Conservation (phyloP, 2,888 invertebrate genomes). For the Archips xylosteana region DNA sequence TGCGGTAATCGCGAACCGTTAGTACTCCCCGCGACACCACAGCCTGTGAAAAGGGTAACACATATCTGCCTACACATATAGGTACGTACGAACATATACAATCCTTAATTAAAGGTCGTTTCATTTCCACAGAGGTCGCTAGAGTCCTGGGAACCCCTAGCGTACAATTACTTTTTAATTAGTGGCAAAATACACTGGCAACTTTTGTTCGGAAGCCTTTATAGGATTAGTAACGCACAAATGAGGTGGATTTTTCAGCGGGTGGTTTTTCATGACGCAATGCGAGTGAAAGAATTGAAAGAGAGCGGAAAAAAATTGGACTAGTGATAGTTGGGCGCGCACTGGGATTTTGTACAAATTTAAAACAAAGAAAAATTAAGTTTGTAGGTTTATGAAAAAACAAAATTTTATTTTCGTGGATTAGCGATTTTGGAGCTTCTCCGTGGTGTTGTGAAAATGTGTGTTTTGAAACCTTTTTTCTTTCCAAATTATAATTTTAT, state of each 20-base stretch:
- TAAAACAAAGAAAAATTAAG: too few species aligned
- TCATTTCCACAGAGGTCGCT: conserved; percentile 62
- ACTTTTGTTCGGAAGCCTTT: conserved; percentile 39
- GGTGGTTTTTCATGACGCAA: not conserved
- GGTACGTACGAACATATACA: conserved; percentile 46
- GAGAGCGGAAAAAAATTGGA: too few species aligned
- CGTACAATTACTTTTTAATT: conserved; percentile 73
- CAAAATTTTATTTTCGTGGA: too few species aligned
- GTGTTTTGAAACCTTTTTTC: too few species aligned
- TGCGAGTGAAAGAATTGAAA: not conserved
- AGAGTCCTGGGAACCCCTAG: conserved; percentile 50
- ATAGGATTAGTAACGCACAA: conserved; percentile 28
- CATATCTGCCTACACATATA: conserved; percentile 52
- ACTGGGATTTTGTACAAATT: too few species aligned
- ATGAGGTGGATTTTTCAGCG: conserved; percentile 41
- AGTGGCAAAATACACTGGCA: conserved; percentile 61
- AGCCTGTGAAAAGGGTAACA: conserved; percentile 70
- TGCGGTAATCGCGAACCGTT: conserved; percentile 35
- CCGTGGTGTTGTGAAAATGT: too few species aligned
- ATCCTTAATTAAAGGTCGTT: conserved; percentile 73
- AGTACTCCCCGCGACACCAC: conserved; percentile 54
- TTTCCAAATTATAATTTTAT: too few species aligned
- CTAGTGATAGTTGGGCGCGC: too few species aligned
- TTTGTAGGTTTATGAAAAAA: too few species aligned
- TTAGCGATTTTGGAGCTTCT: too few species aligned